Evolutionary conservation across 2,113 vertebrate species (phyloP).

Genomic region (Piprites chloris): DNA sequence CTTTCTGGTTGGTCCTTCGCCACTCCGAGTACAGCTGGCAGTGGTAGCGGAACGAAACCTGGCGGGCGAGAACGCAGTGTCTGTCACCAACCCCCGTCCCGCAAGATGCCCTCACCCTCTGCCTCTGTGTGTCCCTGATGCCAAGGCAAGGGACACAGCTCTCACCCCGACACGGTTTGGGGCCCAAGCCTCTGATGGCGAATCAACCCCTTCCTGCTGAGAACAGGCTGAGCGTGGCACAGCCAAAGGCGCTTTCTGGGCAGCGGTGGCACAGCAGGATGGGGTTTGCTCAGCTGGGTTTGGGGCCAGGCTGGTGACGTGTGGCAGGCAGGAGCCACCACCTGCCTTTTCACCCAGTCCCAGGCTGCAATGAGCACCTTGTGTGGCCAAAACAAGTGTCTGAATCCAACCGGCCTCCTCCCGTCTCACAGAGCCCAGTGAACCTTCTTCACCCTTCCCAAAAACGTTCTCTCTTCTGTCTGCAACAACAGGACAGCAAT

Average conservation of each 20-base stretch:
- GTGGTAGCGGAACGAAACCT: constrained; percentile 98
- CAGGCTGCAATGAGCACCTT: neutral
- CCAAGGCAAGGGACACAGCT: neutral
- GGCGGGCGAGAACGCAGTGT: neutral
- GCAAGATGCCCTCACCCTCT: neutral
- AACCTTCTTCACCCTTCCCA: neutral
- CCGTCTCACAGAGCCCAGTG: neutral
- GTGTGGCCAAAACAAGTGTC: neutral
- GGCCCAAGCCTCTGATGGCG: neutral
- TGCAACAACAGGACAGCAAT: neutral
- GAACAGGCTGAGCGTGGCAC: neutral
- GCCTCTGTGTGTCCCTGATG: neutral
- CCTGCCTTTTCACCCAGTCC: rapidly evolving
- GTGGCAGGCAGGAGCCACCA: neutral
- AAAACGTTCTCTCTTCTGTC: neutral
- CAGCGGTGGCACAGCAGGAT: neutral
- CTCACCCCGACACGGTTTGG: rapidly evolving
- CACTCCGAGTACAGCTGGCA: constrained; percentile 96
- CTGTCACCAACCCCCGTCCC: neutral
- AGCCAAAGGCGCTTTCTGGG: neutral
- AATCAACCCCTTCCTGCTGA: neutral
- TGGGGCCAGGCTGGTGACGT: neutral
- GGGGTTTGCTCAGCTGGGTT: neutral
- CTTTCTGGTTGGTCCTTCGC: constrained; percentile 94
- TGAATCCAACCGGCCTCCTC: neutral